Percentiles rank a stretch among this genome's conserved stretches.
Evolutionary conservation across 2,797 vertebrate genomes (phyloP).

Genomic region (Silurus aristotelis): DNA sequence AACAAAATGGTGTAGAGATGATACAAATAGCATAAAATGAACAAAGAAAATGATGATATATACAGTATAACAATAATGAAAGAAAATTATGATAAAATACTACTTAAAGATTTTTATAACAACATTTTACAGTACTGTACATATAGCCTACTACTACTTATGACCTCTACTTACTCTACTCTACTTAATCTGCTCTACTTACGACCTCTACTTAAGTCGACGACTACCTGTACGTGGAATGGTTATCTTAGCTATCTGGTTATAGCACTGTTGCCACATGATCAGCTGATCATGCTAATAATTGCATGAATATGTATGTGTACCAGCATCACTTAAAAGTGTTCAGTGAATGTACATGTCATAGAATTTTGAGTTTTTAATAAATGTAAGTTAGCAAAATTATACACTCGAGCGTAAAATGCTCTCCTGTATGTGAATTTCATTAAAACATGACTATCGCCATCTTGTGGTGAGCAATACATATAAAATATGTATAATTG

Average conservation of each 20-base stretch:
- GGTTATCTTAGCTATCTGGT: too few species aligned
- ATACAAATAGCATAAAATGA: too few species aligned
- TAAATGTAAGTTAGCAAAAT: neutral
- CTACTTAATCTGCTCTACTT: too few species aligned
- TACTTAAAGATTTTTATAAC: too few species aligned
- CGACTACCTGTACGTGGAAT: too few species aligned
- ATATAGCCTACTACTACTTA: too few species aligned
- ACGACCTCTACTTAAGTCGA: too few species aligned
- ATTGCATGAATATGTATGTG: neutral
- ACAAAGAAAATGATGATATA: too few species aligned
- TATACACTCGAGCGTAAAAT: neutral
- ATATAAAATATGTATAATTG: neutral
- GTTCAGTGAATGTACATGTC: neutral
- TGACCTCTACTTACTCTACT: too few species aligned
- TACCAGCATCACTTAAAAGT: neutral
- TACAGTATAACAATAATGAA: neutral
- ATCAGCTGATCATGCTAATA: neutral
- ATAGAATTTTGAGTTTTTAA: neutral
- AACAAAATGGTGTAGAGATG: too few species aligned
- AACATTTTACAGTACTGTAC: too few species aligned
- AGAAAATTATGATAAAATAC: too few species aligned
- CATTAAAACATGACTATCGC: neutral
- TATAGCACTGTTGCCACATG: neutral
- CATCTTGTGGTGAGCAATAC: slow-evolving; percentile 2
- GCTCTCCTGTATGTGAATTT: neutral